Evolutionary conservation across 2,113 vertebrate genomes (phyloP).

Genomic region (Caranx melampygus): DNA sequence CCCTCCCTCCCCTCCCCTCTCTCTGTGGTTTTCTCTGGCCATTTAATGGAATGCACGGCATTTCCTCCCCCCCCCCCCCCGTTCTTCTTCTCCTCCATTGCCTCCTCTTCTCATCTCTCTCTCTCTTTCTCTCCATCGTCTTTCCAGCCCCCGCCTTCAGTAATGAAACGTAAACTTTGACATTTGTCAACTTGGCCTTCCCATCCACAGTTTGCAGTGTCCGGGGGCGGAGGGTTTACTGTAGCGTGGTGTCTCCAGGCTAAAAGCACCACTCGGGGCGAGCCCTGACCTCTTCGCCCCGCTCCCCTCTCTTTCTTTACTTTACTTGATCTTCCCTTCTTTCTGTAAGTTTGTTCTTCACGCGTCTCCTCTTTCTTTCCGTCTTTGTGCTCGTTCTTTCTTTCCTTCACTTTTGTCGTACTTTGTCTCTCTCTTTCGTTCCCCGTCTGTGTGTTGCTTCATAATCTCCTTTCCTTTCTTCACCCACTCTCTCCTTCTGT

Average conservation of each 20-base stretch:
- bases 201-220: slow-evolving; percentile 55
- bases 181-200: slow-evolving; percentile 72
- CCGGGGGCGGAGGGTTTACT: slow-evolving; percentile 34
- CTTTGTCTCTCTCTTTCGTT: slow-evolving; percentile 41
- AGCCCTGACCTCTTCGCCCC: slow-evolving; percentile 52
- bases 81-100: slow-evolving; percentile 36
- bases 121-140: slow-evolving; percentile 38
- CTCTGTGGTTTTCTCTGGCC: slow-evolving; percentile 76
- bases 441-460: slow-evolving; percentile 45
- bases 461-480: slow-evolving; percentile 71
- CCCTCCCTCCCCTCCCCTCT: slow-evolving; percentile 44
- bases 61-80: slow-evolving; percentile 68
- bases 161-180: slow-evolving; percentile 82
- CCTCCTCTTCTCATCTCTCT: slow-evolving; percentile 23
- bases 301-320: slow-evolving; percentile 23
- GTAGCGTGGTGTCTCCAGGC: slow-evolving; percentile 54
- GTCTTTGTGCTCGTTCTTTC: slow-evolving; percentile 42
- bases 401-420: slow-evolving; percentile 47
- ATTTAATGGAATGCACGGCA: slow-evolving; percentile 83
- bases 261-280: slow-evolving; percentile 23
- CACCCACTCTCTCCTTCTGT: slow-evolving; percentile 60
- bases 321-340: slow-evolving; percentile 43
- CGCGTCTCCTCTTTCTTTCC: slow-evolving; percentile 6
- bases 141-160: slow-evolving; percentile 34
- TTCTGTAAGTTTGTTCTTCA: slow-evolving; percentile 21